Conservation (phyloP, 1,140 invertebrate species). For the Rhizoglyphus robini region DNA sequence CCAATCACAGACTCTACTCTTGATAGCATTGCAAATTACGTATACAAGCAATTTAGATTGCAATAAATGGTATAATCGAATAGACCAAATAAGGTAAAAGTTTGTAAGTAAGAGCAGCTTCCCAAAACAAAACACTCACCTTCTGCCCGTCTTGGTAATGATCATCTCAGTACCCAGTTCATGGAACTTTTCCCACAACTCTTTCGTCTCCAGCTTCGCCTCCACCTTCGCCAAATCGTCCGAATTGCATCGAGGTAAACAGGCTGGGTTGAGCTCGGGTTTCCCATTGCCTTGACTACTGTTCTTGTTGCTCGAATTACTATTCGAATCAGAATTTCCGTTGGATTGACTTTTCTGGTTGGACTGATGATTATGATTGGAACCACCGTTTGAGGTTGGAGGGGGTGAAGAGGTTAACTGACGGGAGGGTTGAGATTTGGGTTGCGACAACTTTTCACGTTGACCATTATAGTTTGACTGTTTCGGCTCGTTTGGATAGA, state of each 20-base stretch:
- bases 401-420: neutral
- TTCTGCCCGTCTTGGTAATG: constrained; percentile 92
- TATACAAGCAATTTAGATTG: too few relatives aligned
- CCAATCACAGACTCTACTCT: too few relatives aligned
- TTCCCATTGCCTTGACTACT: constrained; percentile 11
- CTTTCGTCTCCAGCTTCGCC: constrained; percentile 75
- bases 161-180: constrained; percentile 97
- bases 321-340: neutral
- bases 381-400: neutral
- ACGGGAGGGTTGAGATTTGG: neutral
- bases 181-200: constrained; percentile 87
- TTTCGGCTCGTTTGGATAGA: neutral
- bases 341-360: neutral
- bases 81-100: too few relatives aligned
- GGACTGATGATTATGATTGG: neutral
- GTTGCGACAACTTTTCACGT: neutral
- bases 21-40: too few relatives aligned
- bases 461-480: neutral
- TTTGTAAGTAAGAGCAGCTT: neutral
- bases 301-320: neutral
- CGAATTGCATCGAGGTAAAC: constrained; percentile 41
- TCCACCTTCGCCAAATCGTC: constrained; percentile 56
- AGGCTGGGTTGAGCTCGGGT: constrained; percentile 18
- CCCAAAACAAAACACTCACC: constrained; percentile 1
- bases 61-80: too few relatives aligned